Percentiles rank a stretch among this genome's conserved stretches.
These are phyloP conservation scores for Mactromeris polynyma DNA, from an alignment of 2,888 invertebrate genomes.

Conservation along the genomic window DNA sequence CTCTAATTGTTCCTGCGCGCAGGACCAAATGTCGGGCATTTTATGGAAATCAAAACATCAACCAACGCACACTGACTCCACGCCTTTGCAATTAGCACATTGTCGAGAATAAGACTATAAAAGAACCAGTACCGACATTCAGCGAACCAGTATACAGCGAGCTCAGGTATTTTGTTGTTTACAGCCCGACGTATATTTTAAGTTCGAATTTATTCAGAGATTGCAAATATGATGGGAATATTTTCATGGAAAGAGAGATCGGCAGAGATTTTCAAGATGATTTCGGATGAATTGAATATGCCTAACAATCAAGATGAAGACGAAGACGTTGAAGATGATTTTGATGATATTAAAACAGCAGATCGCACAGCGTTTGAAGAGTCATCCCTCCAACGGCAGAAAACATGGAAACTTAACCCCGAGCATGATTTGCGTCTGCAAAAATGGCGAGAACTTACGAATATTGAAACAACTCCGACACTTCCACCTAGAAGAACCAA, in stretches of 20 bases:
- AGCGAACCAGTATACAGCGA: too few relatives aligned
- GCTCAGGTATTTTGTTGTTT: too few relatives aligned
- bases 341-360: conserved; percentile 21
- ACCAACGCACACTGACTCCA: background rate
- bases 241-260: conserved; percentile 36
- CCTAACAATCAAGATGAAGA: background rate
- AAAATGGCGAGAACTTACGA: conserved; percentile 31
- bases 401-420: background rate
- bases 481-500: background rate
- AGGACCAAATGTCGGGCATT: too few relatives aligned
- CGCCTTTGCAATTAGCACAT: background rate
- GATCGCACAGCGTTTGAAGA: conserved; percentile 28
- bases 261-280: conserved; percentile 6
- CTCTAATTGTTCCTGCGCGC: too few relatives aligned
- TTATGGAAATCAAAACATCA: too few relatives aligned
- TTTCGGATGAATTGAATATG: background rate
- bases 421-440: conserved; percentile 2
- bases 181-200: too few relatives aligned
- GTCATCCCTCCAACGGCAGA: background rate
- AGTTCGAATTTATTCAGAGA: too few relatives aligned
- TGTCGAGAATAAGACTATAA: background rate
- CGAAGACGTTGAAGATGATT: conserved; percentile 10
- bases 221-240: background rate
- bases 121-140: background rate
- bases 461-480: background rate